Base-by-base conservation (phyloP, 1,140 invertebrate genomes). In the Drosophila lini region DNA sequence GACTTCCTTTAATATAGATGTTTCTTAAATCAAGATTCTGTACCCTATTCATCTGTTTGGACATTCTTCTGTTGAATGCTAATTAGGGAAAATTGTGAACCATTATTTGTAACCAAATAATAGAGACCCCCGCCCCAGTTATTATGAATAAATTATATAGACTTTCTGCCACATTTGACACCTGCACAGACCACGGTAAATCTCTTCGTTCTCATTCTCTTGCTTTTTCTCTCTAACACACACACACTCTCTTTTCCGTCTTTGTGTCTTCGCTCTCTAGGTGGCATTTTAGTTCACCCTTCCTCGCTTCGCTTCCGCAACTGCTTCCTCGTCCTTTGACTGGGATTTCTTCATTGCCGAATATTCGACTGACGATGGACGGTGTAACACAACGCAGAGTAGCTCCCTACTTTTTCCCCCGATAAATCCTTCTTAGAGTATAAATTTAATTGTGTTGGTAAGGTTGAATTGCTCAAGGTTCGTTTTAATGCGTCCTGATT, bases 401-500 rank as follows among this genome's bases (percentile, higher is more conserved):
- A 41, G 28, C 19, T 64, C 80, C 69, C 68, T 75, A 73, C 64
- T 61, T 78, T 75, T 50, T 47, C 38, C 64, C 58, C 61, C 56
- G 65, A 67, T 58, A 78, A 78, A 81, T 85, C 82, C 75, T 79
- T 85, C 81, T 85, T 76, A 60, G 61, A 50, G 52, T 41, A 28
- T 61, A 36, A 64, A 56, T 80, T 16, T 60, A 53, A 52, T 53
- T 79, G 64, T 81, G 67, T 79, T 65, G 63, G 80, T 86, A 86
- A 79, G 78, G 82, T 68, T 85, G 65, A 86, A 81, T 85, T 85
- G 65, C 78, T 76, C 82, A 85, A 85, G 82, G 78, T 81, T 81
- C 78, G 70, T 79, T 85, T 81, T 76, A 82, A 85, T 86, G 69
- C 82, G 79, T 76, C 64, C 48, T 86, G 82, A 85, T 81, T 86